These are phyloP conservation scores for Pitta sordida DNA, from an alignment of 2,113 vertebrate species.

Conservation along the genomic window DNA sequence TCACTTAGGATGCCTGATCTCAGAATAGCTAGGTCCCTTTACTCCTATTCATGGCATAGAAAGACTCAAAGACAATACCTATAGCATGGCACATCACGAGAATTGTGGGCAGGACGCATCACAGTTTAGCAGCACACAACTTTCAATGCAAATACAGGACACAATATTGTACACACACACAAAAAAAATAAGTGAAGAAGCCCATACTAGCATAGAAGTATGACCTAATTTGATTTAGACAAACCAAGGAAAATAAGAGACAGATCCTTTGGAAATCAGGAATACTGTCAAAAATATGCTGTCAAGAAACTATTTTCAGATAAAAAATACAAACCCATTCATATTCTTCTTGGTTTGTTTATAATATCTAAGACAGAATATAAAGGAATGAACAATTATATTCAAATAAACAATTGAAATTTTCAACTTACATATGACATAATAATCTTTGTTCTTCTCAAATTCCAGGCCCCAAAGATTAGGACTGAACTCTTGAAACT, in stretches of 20 bases:
- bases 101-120: not conserved
- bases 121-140: not conserved
- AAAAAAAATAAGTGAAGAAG: not conserved
- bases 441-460: slow-evolving; percentile 94
- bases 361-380: not conserved
- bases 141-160: not conserved
- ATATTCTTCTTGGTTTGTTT: slow-evolving; percentile 29
- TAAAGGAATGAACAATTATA: not conserved
- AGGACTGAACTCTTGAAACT: slow-evolving; percentile 99
- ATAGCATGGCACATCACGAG: fast-evolving
- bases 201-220: not conserved
- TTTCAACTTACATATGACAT: slow-evolving; percentile 97
- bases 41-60: not conserved
- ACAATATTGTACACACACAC: fast-evolving
- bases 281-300: not conserved
- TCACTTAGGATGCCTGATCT: not conserved
- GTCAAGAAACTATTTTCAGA: slow-evolving; percentile 26
- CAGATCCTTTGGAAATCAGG: not conserved
- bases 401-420: not conserved
- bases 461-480: slow-evolving; percentile 99
- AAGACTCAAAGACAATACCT: not conserved
- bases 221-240: not conserved
- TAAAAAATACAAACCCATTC: slow-evolving; percentile 52
- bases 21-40: not conserved
- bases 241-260: not conserved